phyloP scores from a whole-genome alignment of 1,140 invertebrate species.

The Thaumatotibia leucotreta region DNA sequence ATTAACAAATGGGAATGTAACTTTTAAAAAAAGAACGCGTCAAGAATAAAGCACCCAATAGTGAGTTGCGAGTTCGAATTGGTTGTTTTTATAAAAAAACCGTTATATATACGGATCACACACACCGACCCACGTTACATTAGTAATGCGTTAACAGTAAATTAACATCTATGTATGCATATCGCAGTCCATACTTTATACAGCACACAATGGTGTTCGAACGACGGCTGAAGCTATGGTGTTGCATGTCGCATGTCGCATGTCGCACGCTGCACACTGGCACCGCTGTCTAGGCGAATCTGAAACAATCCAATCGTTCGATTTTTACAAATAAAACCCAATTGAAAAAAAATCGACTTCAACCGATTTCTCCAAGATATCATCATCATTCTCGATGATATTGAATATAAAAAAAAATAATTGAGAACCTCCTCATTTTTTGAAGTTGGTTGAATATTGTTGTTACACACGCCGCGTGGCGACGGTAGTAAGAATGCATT shows the following conservation, averaged over 20 bases:
- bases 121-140: slow-evolving; percentile 58
- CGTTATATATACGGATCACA: slow-evolving; percentile 58
- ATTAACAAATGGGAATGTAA: slow-evolving; percentile 54
- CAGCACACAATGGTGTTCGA: slow-evolving; percentile 38
- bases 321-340: too few species aligned
- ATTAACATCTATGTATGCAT: slow-evolving; percentile 61
- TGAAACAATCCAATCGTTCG: slow-evolving; percentile 42
- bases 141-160: slow-evolving; percentile 57
- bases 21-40: slow-evolving; percentile 32
- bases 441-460: too few species aligned
- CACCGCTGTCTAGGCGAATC: slow-evolving; percentile 48
- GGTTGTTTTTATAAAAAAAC: not conserved
- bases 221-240: slow-evolving; percentile 48
- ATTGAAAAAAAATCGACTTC: too few species aligned
- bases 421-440: too few species aligned
- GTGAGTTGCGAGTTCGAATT: slow-evolving; percentile 23
- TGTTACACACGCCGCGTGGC: too few species aligned
- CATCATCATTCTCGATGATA: too few species aligned
- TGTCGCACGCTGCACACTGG: slow-evolving; percentile 44
- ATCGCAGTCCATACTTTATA: slow-evolving; percentile 52
- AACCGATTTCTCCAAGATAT: too few species aligned
- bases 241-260: too few species aligned
- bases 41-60: slow-evolving; percentile 52
- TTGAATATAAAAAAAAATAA: too few species aligned
- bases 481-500: too few species aligned